Evolutionary conservation across 2,113 vertebrate genomes (phyloP).

Genomic region (Gallinago jamesoni): DNA sequence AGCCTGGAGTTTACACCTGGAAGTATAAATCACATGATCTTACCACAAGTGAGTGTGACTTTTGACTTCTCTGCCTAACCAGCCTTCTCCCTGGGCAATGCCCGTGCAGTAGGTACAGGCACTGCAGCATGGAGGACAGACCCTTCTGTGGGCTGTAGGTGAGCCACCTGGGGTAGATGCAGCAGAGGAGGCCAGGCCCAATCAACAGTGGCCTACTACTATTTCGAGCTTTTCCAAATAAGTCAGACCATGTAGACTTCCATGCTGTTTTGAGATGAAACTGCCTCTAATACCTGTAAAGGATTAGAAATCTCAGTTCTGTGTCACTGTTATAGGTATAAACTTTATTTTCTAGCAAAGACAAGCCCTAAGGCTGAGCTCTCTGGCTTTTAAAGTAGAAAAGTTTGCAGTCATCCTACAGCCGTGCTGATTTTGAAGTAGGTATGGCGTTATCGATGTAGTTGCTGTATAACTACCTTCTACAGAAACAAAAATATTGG

Average conservation of each 20-base stretch:
- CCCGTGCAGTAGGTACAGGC: rapidly evolving
- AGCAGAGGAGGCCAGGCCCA: not conserved
- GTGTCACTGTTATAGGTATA: not conserved
- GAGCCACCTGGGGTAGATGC: not conserved
- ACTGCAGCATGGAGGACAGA: not conserved
- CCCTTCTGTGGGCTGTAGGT: not conserved
- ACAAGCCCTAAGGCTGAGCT: not conserved
- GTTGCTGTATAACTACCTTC: not conserved
- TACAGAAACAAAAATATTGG: not conserved
- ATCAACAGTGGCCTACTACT: not conserved
- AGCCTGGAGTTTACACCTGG: not conserved
- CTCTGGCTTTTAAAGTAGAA: not conserved
- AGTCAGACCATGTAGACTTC: not conserved
- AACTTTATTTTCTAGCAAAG: not conserved
- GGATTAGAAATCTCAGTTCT: not conserved
- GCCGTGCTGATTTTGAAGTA: not conserved
- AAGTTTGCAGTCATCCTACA: not conserved
- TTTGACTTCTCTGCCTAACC: not conserved
- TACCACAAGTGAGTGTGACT: not conserved
- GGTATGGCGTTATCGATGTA: not conserved
- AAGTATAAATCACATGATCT: not conserved
- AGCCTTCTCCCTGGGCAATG: not conserved
- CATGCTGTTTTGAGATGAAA: not conserved
- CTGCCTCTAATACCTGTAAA: not conserved
- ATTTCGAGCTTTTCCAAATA: not conserved